Base-by-base conservation (phyloP, 2,797 vertebrate genomes). In the Astyanax mexicanus region DNA sequence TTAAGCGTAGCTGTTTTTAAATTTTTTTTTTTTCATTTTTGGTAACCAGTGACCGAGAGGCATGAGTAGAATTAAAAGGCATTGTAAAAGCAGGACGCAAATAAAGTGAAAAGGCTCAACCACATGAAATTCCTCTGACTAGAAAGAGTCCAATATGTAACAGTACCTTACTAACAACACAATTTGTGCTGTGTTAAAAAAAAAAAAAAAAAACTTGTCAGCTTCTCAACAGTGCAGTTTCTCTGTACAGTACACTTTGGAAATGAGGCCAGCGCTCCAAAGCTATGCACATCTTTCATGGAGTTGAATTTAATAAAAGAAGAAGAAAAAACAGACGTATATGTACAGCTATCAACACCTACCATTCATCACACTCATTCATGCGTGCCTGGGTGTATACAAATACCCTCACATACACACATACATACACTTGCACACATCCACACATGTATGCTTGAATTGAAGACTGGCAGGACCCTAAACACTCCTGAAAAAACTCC, bases 231-330 rank as follows among this genome's bases (percentile, higher is more conserved):
- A 77, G 66, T 81, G 67, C 37, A 80, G 52, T 62, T n/a, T n/a
- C n/a, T 76, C 42, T 67, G 52, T 75, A 67, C 54, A 62, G 57
- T 62, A 32, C 35, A 77, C 62, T 84, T 88, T 86, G 85, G 86
- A 83, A 74, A 80, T 57, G 17, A 62, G 64, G 37, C 57, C 55
- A 69, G 27, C 52, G 47, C 40, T 37, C 51, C 17, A 44, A 78
- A 27, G 45, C 70, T 42, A 42, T 76, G 3, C 25, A 47, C 75
- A 64, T 47, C 51, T 74, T n/a, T 40, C 44, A n/a, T 29, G 58
- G 57, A 68, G 40, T 65, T 65, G 11, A 62, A n/a, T 21, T n/a
- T 3, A 64, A 42, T 35, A 57, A 32, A 13, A 47, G 64, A 13
- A 37, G n/a, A n/a, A n/a, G n/a, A n/a, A n/a, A n/a, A n/a, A 81